Evolutionary conservation across 1,140 invertebrate species (phyloP).

Genomic region (Trissolcus basalis): DNA sequence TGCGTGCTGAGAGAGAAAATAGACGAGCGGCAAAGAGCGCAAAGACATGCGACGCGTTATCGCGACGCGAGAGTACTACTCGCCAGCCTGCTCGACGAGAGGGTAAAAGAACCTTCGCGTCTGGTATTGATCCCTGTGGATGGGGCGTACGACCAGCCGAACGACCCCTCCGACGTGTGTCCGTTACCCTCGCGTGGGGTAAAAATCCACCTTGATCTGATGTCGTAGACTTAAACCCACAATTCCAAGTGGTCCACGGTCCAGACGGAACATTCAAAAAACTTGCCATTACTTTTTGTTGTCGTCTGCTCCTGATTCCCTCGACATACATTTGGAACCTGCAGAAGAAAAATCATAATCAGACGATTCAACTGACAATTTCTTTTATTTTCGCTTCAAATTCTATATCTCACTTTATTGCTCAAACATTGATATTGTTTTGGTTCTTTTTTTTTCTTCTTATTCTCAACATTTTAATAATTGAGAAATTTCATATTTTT

Average conservation of each 20-base stretch:
- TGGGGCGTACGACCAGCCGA: constrained; percentile 45
- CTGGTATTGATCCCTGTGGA: constrained; percentile 51
- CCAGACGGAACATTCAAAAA: constrained; percentile 2
- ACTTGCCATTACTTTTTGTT: no score
- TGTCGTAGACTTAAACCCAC: constrained; percentile 20
- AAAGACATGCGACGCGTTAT: constrained; percentile 48
- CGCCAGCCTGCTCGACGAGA: constrained; percentile 21
- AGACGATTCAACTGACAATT: no score
- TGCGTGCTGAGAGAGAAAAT: constrained; percentile 16
- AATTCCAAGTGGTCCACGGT: constrained; percentile 1
- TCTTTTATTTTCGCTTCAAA: no score
- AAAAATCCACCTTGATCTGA: constrained; percentile 44
- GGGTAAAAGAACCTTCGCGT: constrained; percentile 53
- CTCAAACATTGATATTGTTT: no score
- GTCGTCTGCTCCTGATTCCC: no score
- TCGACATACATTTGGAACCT: no score
- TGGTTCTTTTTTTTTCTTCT: no score
- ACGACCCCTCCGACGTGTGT: constrained; percentile 54
- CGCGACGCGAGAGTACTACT: constrained; percentile 57
- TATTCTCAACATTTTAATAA: no score
- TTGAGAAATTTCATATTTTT: no score
- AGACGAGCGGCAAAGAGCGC: constrained; percentile 22
- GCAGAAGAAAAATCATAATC: no score
- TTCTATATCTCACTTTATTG: no score
- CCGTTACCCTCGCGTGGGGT: constrained; percentile 46